Conservation (phyloP, 2,797 vertebrate species). For the Dendrocincla fuliginosa region DNA sequence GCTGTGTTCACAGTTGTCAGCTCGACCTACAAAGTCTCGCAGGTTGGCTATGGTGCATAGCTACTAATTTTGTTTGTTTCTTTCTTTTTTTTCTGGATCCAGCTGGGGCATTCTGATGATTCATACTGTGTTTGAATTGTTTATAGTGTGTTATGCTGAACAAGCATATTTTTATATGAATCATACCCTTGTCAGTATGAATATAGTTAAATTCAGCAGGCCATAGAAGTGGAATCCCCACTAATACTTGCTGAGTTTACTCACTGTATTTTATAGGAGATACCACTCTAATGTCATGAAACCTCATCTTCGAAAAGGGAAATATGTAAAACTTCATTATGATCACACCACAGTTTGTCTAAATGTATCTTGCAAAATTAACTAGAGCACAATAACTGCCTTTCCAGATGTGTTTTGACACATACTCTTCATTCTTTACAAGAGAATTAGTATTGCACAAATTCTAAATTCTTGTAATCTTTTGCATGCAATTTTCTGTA, state of each 20-base stretch:
- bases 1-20: neutral
- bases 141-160: neutral
- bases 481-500: neutral
- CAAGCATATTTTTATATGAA: neutral
- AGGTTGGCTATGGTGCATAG: neutral
- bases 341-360: neutral
- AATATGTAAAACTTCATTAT: neutral
- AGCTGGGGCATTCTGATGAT: neutral
- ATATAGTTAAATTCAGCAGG: neutral
- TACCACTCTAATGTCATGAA: neutral
- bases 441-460: neutral
- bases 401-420: neutral
- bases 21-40: neutral
- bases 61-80: neutral
- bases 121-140: neutral
- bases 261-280: neutral
- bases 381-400: neutral
- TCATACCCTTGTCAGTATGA: neutral
- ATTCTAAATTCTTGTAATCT: neutral
- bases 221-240: neutral
- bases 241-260: neutral
- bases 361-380: neutral
- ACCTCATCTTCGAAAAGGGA: neutral
- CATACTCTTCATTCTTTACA: neutral
- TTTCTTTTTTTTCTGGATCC: neutral